A percentile compares a stretch with the other conserved stretches of the same genome.
phyloP scores from a whole-genome alignment of 2,888 invertebrate genomes.

The Ellobium chinense region DNA sequence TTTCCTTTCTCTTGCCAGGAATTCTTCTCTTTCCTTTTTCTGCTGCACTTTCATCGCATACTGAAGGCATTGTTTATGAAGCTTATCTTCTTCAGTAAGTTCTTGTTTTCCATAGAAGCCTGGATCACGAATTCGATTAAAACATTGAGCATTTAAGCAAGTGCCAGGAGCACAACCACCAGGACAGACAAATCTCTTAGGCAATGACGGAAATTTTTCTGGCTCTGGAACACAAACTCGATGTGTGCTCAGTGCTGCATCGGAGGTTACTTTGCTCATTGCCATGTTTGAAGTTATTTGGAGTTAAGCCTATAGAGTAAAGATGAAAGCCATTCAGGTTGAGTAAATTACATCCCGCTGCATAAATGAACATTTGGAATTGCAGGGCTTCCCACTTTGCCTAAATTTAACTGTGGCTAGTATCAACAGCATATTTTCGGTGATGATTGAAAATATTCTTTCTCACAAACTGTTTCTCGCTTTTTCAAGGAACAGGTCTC shows the following conservation, averaged over 20 bases:
- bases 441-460: too few species aligned
- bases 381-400: too few species aligned
- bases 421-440: too few species aligned
- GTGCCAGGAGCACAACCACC: slow-evolving; percentile 25
- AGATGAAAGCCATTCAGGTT: too few species aligned
- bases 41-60: background rate
- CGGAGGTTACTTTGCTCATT: background rate
- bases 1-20: slow-evolving; percentile 23
- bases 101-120: background rate
- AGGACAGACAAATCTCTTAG: slow-evolving; percentile 13
- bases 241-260: background rate
- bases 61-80: background rate
- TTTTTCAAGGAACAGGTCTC: too few species aligned
- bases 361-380: too few species aligned
- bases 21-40: slow-evolving; percentile 13
- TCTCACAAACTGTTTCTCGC: too few species aligned
- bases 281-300: slow-evolving; percentile 1
- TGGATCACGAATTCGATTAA: background rate
- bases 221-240: slow-evolving; percentile 7
- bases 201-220: background rate
- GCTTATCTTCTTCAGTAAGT: slow-evolving; percentile 8
- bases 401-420: too few species aligned
- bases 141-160: slow-evolving; percentile 32
- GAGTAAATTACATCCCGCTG: too few species aligned
- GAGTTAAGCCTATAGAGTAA: too few species aligned